Conservation (phyloP, 2,888 invertebrate genomes). For the Cataglyphis livida region DNA sequence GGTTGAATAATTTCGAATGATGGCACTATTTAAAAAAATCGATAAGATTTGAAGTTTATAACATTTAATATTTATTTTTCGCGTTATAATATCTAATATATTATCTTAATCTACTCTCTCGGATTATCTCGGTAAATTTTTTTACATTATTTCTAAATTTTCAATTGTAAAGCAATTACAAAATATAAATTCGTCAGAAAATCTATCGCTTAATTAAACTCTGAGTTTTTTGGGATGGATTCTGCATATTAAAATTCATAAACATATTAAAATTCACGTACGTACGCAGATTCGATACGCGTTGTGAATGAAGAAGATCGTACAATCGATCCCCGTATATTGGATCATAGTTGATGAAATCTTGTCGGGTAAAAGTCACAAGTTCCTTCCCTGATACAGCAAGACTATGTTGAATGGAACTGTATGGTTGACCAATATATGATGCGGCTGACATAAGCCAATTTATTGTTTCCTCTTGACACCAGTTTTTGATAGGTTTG, state of each 20-base stretch:
- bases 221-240: not conserved
- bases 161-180: not conserved
- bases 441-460: slow-evolving; percentile 85
- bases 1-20: slow-evolving; percentile 66
- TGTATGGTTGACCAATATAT: slow-evolving; percentile 79
- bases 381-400: slow-evolving; percentile 81
- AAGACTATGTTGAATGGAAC: slow-evolving; percentile 80
- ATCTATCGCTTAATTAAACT: not conserved
- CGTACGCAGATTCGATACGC: slow-evolving; percentile 76
- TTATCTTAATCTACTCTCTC: not conserved
- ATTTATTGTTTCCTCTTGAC: slow-evolving; percentile 87
- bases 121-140: not conserved
- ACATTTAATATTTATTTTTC: not conserved
- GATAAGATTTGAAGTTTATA: not conserved
- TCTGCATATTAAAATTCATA: not conserved
- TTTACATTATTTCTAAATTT: not conserved
- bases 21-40: slow-evolving; percentile 69
- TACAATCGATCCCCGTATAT: slow-evolving; percentile 81
- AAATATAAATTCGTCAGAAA: not conserved
- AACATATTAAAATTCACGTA: slow-evolving; percentile 38
- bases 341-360: slow-evolving; percentile 81
- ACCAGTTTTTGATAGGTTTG: slow-evolving; percentile 87
- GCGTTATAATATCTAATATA: not conserved
- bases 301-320: slow-evolving; percentile 80
- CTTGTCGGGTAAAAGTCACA: slow-evolving; percentile 75